phyloP scores from a whole-genome alignment of 2,113 vertebrate species.

The Neoarius graeffei region DNA sequence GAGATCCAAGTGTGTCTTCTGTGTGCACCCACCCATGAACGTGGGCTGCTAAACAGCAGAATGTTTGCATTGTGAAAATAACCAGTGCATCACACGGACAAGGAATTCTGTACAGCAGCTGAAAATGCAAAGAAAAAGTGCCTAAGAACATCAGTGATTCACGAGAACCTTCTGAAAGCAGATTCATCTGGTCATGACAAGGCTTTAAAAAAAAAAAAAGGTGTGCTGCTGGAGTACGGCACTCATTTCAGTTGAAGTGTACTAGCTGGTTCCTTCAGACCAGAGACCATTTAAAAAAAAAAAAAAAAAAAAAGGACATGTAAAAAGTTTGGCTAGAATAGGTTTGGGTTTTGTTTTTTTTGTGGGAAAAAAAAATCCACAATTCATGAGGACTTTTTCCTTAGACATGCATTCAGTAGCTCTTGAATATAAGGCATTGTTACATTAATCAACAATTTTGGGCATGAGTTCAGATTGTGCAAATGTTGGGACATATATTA shows the following conservation, averaged over 20 bases:
- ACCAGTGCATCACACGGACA: constrained; percentile 23
- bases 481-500: constrained; percentile 71
- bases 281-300: constrained; percentile 21
- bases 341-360: not conserved
- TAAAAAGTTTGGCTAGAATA: constrained; percentile 61
- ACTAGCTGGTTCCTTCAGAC: constrained; percentile 28
- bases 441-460: constrained; percentile 71
- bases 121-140: not conserved
- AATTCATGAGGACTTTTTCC: constrained; percentile 65
- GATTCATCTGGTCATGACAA: not conserved
- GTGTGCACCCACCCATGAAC: not conserved
- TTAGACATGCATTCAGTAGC: constrained; percentile 78
- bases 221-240: not conserved
- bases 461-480: constrained; percentile 71
- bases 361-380: constrained; percentile 52
- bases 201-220: not conserved
- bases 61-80: not conserved
- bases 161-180: not conserved
- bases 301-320: constrained; percentile 30
- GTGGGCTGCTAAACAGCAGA: not conserved
- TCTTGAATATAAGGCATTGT: constrained; percentile 86
- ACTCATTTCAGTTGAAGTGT: constrained; percentile 10
- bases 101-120: constrained; percentile 29
- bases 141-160: not conserved
- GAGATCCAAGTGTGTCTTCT: not conserved